Evolutionary conservation across 2,888 invertebrate genomes (phyloP), one percentile per base, ranked within the genome.

Genomic region (Pimpla rufipes): DNA sequence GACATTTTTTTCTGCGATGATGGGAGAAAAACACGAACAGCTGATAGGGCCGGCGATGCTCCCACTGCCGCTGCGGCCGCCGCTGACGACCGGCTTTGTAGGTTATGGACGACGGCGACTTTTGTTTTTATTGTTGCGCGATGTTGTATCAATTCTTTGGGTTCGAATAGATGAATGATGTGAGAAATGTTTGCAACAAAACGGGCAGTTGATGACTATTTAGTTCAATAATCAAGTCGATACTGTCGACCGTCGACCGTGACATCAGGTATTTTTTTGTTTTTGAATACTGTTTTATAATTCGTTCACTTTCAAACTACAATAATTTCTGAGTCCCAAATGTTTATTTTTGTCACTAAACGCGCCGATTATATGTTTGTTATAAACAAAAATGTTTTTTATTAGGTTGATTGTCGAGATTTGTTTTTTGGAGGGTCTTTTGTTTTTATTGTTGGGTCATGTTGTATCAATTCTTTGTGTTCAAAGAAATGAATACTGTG

Each of bases 31-130:
- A 64, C 16, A 42, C 47, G 71, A 74, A 57, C 85, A 85, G 84
- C 84, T 81, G 84, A 84, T 84, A 62, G 37, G 18, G 42, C 64
- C 29, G 76, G 37, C 71, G 80, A 78, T 52, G 62, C 29, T 29
- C 29, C 29, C 29, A 3, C 29, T 29, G 29, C 29, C 5, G 29
- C 29, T 29, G 29, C 29, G 3, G 29, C 29, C 29, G 29, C 29
- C 29, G 29, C 29, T 29, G 29, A 29, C 45, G 64, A 8, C 23
- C 66, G 47, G 64, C 40, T 40, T 57, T 45, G 23, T 50, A 42
- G 42, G 73, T 71, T 71, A 77, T 47, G 66, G 57, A 66, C 29
- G 10, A n/a, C 16, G 13, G 52, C 68, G 18, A 37, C 40, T 0
- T 23, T 47, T 71, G 42, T 71, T 75, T 52, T 52, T 18, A 18